Base-by-base conservation (phyloP, 2,888 invertebrate species). In the Drosophila pseudotalamancana region DNA sequence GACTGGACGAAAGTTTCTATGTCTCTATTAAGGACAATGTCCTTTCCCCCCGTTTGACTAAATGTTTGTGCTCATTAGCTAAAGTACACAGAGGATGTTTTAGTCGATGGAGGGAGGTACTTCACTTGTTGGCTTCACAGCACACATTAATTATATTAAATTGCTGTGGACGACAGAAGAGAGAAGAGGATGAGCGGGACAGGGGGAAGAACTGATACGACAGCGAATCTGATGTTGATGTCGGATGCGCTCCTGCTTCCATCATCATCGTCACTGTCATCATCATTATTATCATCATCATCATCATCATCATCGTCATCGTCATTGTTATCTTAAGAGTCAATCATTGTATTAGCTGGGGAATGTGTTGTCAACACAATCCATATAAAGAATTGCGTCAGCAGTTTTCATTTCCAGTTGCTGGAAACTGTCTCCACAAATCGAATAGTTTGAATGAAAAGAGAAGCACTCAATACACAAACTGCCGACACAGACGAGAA, bases 391-490 rank as follows among this genome's bases (percentile, higher is more conserved):
- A 29, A 40, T 55, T 50, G 40, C 73, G 73, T 68, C 67, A 68
- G 73, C 73, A 34, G 14, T 62, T 55, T 34, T 55, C 23, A 42
- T 27, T 27, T 43, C 18, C 43, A 43, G 70, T 61, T 54, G 63
- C 70, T 35, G 45, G 18, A 48, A 43, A 55, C 35, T 48, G 56
- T 72, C 67, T 51, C 51, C 18, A 37, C 50, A 70, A 70, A 70
- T 69, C 53, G 69, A 64, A 54, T 39, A 31, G 18, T 37, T 32
- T 8, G 40, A 48, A 12, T 39, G 18, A 49, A 43, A 57, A 39
- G 31, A 70, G 69, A 69, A 74, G 69, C 61, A 74, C 35, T 66
- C 18, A 54, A 53, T 49, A 49, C n/a, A n/a, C n/a, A n/a, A n/a
- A n/a, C n/a, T 73, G 60, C 35, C 39, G 27, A 49, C 11, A 37